Conservation (phyloP, 2,797 vertebrate species). For the Parotocinclus haroldoi region DNA sequence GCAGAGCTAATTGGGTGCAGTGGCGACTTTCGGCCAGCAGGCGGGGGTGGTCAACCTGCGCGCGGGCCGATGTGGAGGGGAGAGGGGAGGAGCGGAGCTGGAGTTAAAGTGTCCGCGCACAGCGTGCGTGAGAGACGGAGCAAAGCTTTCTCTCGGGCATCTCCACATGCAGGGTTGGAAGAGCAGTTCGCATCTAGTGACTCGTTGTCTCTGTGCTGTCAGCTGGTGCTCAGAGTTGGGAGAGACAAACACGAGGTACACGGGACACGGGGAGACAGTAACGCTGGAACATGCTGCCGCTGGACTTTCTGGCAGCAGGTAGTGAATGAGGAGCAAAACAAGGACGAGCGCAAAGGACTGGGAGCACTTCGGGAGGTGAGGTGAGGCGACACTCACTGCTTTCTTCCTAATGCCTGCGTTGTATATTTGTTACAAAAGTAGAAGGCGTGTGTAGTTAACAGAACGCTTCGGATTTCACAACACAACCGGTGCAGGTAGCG, state of each 20-base stretch:
- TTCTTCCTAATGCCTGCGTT: conserved; percentile 1
- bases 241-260: conserved; percentile 27
- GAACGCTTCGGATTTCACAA: conserved; percentile 49
- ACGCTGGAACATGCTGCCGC: conserved; percentile 36
- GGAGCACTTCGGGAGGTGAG: conserved; percentile 65
- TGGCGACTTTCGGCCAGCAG: conserved; percentile 41
- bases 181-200: conserved; percentile 38
- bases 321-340: conserved; percentile 65
- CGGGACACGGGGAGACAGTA: not conserved
- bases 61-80: conserved; percentile 39
- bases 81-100: conserved; percentile 73
- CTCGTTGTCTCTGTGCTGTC: conserved; percentile 22
- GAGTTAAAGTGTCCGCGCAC: conserved; percentile 75
- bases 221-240: conserved; percentile 55
- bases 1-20: conserved; percentile 28
- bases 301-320: conserved; percentile 59
- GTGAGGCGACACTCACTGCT: conserved; percentile 52
- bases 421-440: not conserved
- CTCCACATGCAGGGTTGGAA: conserved; percentile 51
- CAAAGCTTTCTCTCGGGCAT: conserved; percentile 56
- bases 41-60: conserved; percentile 59
- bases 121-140: conserved; percentile 53
- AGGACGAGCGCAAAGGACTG: conserved; percentile 59
- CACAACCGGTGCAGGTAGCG: conserved; percentile 43
- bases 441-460: conserved; percentile 46